Conservation (phyloP, 2,888 invertebrate genomes). For the Heterodera filipjevi region DNA sequence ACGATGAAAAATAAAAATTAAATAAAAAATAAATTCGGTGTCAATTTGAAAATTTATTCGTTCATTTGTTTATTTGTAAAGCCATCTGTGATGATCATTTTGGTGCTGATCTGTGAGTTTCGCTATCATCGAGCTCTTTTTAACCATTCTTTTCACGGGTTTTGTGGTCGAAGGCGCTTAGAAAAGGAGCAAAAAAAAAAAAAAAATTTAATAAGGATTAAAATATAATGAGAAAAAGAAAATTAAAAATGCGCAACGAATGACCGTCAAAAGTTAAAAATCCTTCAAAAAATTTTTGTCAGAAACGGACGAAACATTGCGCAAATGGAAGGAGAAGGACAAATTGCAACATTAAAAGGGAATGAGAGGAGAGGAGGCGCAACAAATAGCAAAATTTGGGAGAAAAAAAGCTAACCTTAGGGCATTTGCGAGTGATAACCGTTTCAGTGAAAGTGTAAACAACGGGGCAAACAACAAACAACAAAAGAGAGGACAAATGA, state of each 20-base stretch:
- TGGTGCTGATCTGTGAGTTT: not conserved
- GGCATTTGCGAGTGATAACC: slow-evolving; percentile 8
- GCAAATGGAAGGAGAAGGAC: not conserved
- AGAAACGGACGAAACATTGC: not conserved
- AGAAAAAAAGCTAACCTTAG: not conserved
- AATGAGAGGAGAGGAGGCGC: not conserved
- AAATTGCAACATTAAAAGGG: slow-evolving; percentile 9
- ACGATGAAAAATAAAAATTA: not conserved
- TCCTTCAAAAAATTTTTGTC: not conserved
- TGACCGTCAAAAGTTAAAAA: too few species aligned
- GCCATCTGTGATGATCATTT: not conserved
- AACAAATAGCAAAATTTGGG: not conserved
- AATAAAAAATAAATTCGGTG: too few species aligned
- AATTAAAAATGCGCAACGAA: not conserved
- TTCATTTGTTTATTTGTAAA: not conserved
- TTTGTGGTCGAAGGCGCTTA: not conserved
- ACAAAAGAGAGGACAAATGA: not conserved
- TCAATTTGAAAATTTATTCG: not conserved
- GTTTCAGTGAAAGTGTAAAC: not conserved
- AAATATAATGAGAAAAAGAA: not conserved
- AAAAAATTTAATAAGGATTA: not conserved
- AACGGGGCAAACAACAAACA: not conserved
- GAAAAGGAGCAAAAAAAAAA: not conserved
- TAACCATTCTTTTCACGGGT: not conserved
- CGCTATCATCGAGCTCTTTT: not conserved